phyloP scores from a whole-genome alignment of 1,140 invertebrate genomes.

The Myzus persicae region DNA sequence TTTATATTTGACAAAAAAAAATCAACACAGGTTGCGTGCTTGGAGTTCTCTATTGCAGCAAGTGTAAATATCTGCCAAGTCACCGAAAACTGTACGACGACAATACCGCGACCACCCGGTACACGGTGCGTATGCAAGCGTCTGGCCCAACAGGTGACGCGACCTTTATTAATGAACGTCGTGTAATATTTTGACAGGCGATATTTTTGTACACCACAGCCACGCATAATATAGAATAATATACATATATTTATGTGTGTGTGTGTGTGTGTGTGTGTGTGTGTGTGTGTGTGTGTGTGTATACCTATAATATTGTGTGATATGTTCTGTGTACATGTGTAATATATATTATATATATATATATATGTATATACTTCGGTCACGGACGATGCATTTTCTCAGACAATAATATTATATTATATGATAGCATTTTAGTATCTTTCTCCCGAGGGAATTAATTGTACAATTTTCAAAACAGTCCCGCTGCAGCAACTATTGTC shows the following conservation, averaged over 20 bases:
- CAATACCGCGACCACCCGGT: conserved; percentile 46
- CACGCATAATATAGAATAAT: not conserved
- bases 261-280: not conserved
- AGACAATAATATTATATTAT: not conserved
- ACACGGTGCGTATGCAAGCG: not conserved
- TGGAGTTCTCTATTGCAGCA: not conserved
- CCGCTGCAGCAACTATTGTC: not conserved
- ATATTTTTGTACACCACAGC: conserved; percentile 41
- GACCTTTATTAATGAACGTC: conserved; percentile 57
- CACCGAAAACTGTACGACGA: conserved; percentile 16
- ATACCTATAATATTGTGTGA: no score
- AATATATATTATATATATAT: not conserved
- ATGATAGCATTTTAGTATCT: not conserved
- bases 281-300: not conserved
- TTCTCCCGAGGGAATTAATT: conserved; percentile 45
- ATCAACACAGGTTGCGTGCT: not conserved
- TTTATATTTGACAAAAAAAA: not conserved
- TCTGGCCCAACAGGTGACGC: conserved; percentile 55
- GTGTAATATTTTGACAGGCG: conserved; percentile 58
- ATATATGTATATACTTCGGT: not conserved
- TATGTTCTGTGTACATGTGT: not conserved
- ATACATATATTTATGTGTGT: not conserved
- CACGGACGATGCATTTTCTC: not conserved
- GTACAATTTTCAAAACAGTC: not conserved
- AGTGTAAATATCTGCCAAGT: conserved; percentile 25